phyloP scores from a whole-genome alignment of 1,140 invertebrate species.

The Drosophila lowei region DNA sequence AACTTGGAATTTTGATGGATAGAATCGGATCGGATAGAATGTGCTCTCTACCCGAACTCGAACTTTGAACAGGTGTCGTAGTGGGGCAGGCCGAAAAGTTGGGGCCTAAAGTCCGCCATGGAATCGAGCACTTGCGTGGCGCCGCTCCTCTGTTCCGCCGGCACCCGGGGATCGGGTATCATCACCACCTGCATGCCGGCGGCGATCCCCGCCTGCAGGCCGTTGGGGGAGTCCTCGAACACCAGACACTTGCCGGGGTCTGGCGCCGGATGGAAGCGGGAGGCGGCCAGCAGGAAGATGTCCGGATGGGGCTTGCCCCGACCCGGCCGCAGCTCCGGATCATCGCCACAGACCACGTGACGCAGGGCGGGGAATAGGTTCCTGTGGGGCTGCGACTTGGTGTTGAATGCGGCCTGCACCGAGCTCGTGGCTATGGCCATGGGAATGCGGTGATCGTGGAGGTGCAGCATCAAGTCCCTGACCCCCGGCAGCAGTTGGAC shows the following conservation, averaged over 20 bases:
- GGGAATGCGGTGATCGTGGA: slow-evolving; percentile 90
- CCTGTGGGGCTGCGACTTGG: slow-evolving; percentile 89
- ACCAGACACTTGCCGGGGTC: slow-evolving; percentile 91
- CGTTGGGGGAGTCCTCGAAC: slow-evolving; percentile 96
- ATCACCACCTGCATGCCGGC: slow-evolving; percentile 96
- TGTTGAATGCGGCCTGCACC: slow-evolving; percentile 85
- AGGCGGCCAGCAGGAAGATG: slow-evolving; percentile 93
- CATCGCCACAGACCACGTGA: slow-evolving; percentile 93
- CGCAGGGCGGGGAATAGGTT: slow-evolving; percentile 89
- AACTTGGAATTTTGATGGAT: slow-evolving; percentile 5
- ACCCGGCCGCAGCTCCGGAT: slow-evolving; percentile 90
- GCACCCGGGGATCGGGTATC: slow-evolving; percentile 90
- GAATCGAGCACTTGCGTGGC: slow-evolving; percentile 90
- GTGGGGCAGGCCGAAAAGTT: slow-evolving; percentile 91
- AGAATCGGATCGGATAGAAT: neutral
- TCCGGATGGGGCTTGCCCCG: slow-evolving; percentile 94
- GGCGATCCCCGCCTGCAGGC: slow-evolving; percentile 88
- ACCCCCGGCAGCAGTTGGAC: slow-evolving; percentile 86
- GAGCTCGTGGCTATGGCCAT: slow-evolving; percentile 96
- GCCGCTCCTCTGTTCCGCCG: slow-evolving; percentile 85
- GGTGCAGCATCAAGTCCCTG: slow-evolving; percentile 90
- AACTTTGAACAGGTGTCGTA: slow-evolving; percentile 72
- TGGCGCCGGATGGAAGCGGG: slow-evolving; percentile 90
- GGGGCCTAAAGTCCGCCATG: slow-evolving; percentile 92
- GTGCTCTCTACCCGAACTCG: slow-evolving; percentile 70